phyloP scores from a whole-genome alignment of 2,888 invertebrate genomes.

The Rutpela maculata region DNA sequence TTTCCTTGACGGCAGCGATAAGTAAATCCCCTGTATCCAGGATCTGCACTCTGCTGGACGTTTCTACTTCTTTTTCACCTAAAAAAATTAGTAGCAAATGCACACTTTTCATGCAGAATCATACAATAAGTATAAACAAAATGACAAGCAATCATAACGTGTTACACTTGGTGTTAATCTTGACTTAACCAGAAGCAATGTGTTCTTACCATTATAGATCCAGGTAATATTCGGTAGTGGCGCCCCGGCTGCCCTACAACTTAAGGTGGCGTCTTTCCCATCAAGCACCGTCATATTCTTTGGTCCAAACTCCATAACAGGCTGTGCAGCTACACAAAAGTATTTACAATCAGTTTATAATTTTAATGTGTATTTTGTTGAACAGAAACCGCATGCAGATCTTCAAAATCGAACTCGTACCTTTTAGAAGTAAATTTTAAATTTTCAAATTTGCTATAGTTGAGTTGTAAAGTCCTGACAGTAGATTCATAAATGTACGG shows the following conservation, averaged over 20 bases:
- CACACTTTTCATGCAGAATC: slow-evolving; percentile 48
- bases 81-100: slow-evolving; percentile 58
- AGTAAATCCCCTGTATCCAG: slow-evolving; percentile 91
- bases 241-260: slow-evolving; percentile 92
- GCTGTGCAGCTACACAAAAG: slow-evolving; percentile 81
- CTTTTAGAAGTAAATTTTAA: neutral
- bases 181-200: neutral
- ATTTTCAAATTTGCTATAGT: slow-evolving; percentile 45
- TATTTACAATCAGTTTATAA: neutral
- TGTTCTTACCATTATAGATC: slow-evolving; percentile 89
- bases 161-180: slow-evolving; percentile 23
- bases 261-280: slow-evolving; percentile 92
- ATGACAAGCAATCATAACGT: slow-evolving; percentile 15
- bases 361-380: neutral
- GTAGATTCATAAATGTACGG: too few relatives aligned
- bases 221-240: slow-evolving; percentile 94
- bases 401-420: neutral
- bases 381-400: slow-evolving; percentile 38
- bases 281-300: slow-evolving; percentile 92
- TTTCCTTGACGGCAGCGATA: slow-evolving; percentile 88
- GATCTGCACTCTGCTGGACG: slow-evolving; percentile 87
- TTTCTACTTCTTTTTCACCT: slow-evolving; percentile 80
- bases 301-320: slow-evolving; percentile 89
- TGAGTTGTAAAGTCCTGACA: too few relatives aligned
- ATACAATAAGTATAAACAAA: slow-evolving; percentile 18